phyloP scores from a whole-genome alignment of 2,113 vertebrate genomes.

The Elachura formosa region DNA sequence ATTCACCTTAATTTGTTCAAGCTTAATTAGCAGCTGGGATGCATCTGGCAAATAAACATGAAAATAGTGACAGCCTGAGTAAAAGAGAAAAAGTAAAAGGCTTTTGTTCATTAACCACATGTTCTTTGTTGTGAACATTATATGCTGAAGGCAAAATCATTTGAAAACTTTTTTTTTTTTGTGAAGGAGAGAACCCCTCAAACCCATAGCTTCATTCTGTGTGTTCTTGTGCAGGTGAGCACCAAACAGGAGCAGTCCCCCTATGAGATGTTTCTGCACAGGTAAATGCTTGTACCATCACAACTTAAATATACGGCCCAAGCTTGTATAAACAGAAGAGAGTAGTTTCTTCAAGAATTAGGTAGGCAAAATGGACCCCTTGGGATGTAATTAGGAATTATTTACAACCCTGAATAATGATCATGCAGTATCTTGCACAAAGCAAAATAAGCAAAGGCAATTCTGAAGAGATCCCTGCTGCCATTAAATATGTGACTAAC shows the following conservation, averaged over 20 bases:
- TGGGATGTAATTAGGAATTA: constrained; percentile 64
- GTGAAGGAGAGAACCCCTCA: background rate
- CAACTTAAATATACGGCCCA: constrained; percentile 22
- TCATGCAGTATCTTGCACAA: constrained; percentile 53
- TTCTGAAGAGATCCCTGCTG: constrained; percentile 46
- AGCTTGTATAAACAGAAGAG: constrained; percentile 49
- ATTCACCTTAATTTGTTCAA: constrained; percentile 77
- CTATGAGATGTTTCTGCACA: background rate
- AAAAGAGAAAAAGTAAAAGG: constrained; percentile 45
- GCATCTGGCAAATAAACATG: constrained; percentile 69
- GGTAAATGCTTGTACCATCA: background rate
- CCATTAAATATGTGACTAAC: constrained; percentile 63
- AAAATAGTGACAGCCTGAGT: constrained; percentile 59
- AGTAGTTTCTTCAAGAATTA: constrained; percentile 37
- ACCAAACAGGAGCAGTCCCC: background rate
- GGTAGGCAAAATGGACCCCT: constrained; percentile 52
- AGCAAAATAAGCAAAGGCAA: constrained; percentile 59
- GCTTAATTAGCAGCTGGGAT: constrained; percentile 77
- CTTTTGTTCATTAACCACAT: constrained; percentile 65
- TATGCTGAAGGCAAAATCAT: constrained; percentile 22
- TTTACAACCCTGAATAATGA: constrained; percentile 55
- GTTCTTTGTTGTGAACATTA: constrained; percentile 17
- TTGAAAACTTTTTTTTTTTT: background rate
- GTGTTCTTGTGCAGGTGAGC: background rate
- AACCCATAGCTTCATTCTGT: background rate